These are phyloP conservation scores for Jordanella pulchra DNA, from an alignment of 2,797 vertebrate genomes.

Conservation along the genomic window DNA sequence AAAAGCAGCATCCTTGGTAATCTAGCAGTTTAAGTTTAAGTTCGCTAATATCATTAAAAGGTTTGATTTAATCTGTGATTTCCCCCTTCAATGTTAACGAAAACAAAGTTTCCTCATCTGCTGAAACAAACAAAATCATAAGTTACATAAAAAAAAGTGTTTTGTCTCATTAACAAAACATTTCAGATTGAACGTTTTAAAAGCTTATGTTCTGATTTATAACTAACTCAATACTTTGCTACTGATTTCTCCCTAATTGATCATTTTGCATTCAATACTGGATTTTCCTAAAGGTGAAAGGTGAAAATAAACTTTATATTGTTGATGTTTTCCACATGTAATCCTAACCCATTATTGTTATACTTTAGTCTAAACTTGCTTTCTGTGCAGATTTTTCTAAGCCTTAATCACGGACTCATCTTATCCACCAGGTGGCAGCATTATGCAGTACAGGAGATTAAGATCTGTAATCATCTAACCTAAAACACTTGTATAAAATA, in stretches of 20 bases:
- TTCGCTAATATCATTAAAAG: neutral
- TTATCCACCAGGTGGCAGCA: conserved; percentile 63
- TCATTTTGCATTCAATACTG: neutral
- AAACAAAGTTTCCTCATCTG: neutral
- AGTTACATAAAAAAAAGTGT: too few species aligned
- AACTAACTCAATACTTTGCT: neutral
- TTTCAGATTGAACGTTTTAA: neutral
- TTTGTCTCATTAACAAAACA: neutral
- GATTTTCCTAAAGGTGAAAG: neutral
- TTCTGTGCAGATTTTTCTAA: neutral
- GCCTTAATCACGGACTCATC: neutral
- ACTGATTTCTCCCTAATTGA: neutral
- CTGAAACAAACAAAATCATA: neutral
- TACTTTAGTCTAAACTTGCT: neutral
- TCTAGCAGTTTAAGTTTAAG: too few species aligned
- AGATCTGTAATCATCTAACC: neutral
- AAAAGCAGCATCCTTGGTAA: too few species aligned
- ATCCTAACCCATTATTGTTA: neutral
- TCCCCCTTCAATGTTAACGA: neutral
- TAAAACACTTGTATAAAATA: neutral
- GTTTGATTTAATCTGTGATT: neutral
- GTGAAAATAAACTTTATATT: neutral
- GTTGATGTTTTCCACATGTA: neutral
- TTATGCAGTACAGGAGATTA: neutral
- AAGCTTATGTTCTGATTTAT: neutral